phyloP scores from a whole-genome alignment of 2,113 vertebrate genomes.

The Dendrocopos noguchii region DNA sequence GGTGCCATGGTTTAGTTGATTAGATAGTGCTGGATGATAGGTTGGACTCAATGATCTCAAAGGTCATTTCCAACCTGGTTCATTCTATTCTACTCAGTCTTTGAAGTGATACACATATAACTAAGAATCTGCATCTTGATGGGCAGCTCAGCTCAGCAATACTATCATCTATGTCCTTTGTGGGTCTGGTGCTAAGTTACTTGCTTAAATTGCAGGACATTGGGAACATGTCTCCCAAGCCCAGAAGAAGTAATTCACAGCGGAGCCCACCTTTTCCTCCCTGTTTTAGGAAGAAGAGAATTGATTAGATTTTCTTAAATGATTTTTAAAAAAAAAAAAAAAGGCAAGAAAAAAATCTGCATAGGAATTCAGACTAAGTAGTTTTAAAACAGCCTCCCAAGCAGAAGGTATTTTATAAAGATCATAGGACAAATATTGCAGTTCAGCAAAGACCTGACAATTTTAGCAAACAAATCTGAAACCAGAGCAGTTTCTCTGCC shows the following conservation, averaged over 20 bases:
- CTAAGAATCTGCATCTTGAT: not conserved
- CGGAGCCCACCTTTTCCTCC: not conserved
- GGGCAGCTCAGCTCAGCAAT: not conserved
- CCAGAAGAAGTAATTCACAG: not conserved
- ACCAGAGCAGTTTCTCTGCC: not conserved
- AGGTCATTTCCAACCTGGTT: no score
- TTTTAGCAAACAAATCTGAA: slow-evolving; percentile 8
- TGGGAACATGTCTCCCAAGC: not conserved
- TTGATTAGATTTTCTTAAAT: not conserved
- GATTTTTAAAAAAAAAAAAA: not conserved
- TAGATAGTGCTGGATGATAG: no score
- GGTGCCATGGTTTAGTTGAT: no score
- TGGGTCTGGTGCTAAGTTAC: not conserved
- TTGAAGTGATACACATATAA: not conserved
- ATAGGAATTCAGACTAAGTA: not conserved
- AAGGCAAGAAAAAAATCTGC: not conserved
- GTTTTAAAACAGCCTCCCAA: not conserved
- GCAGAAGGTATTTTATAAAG: not conserved
- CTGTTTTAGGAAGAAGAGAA: not conserved
- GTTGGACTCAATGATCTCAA: no score
- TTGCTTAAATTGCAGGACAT: not conserved
- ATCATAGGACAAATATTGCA: not conserved
- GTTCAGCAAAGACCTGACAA: not conserved
- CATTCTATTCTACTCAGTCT: not conserved
- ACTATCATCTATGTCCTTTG: not conserved